A percentile compares a stretch with the other conserved stretches of the same genome.
Conservation (phyloP, 1,140 invertebrate genomes). For the Solenopsis fugax region DNA sequence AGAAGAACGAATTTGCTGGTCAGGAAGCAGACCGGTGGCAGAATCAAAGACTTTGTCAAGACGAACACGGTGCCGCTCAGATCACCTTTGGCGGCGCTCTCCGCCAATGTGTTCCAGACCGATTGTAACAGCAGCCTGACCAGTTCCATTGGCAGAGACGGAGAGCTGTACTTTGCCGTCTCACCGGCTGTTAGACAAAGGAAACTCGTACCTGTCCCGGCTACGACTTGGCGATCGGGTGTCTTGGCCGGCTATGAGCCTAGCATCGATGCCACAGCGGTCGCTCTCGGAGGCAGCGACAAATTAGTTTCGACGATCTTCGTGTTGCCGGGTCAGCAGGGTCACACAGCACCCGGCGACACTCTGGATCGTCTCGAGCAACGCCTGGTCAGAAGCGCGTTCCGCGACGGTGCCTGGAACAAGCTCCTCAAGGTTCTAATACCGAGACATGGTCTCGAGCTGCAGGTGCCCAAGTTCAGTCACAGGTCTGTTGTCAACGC, state of each 20-base stretch:
- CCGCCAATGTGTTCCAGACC: conserved; percentile 93
- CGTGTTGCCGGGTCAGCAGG: conserved; percentile 93
- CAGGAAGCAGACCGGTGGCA: conserved; percentile 92
- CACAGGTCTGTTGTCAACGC: conserved; percentile 93
- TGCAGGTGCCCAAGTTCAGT: conserved; percentile 94
- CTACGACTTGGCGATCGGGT: conserved; percentile 91
- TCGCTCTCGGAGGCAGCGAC: conserved; percentile 90
- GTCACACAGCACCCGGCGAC: conserved; percentile 91
- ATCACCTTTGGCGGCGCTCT: conserved; percentile 92
- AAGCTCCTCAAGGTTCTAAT: conserved; percentile 91
- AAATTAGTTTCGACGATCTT: conserved; percentile 92
- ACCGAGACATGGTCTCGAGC: conserved; percentile 91
- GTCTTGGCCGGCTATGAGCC: conserved; percentile 94
- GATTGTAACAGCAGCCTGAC: conserved; percentile 91
- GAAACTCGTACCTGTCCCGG: conserved; percentile 93
- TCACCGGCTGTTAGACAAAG: conserved; percentile 92
- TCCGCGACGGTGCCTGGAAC: conserved; percentile 91
- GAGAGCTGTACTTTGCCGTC: conserved; percentile 94
- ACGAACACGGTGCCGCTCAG: conserved; percentile 90
- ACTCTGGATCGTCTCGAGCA: conserved; percentile 91
- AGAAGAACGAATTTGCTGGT: conserved; percentile 92
- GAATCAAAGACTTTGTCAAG: conserved; percentile 92
- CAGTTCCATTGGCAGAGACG: conserved; percentile 89
- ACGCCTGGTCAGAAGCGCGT: conserved; percentile 89
- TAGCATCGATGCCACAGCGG: conserved; percentile 92